Evolutionary conservation across 1,140 invertebrate species (phyloP), one percentile per base, ranked within the genome.

Genomic region (Lamellibrachia luymesi): DNA sequence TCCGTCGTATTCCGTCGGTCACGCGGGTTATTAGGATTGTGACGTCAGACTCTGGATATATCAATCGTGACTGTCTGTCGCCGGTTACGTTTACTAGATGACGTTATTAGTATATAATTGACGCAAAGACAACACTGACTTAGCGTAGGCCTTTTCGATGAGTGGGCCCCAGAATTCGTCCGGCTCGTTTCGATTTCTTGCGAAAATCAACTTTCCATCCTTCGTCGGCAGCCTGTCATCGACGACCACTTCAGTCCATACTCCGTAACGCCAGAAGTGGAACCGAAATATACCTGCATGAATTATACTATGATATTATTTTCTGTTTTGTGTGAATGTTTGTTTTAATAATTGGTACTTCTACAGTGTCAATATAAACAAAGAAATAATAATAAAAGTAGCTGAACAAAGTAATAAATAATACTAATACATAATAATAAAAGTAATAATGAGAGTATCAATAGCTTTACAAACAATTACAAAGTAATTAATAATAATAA

Each of bases 141-240:
- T 98, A 90, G 98, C 98, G 95, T 98, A 98, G 49, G 98, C 98
- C 96, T 98, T 98, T 96, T 98, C 98, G 17, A 98, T 95, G 6
- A 98, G 95, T 4, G 98, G 97, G 10, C 97, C 97, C 97, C 98
- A 98, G 95, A 98, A 98, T 95, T 98, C 97, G 6, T 97, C 97
- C 1, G 97, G 97, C 94, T 97, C 97, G 4, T 97, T 96, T 52
- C 97, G 97, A 50, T 94, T 94, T 94, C 97, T 97, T 91, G 98
- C 96, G 94, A 97, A 97, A 49, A 98, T 96, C 4, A 98, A 96
- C 94, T 97, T 95, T 94, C 97, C 97, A 94, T 97, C 96, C 4
- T 97, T 97, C 2, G 92, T 92, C 25, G 98, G 98, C 64, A 98
- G 95, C 93, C 97, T 96, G 95, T 98, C 98, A 95, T 98, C 98